These are phyloP conservation scores for Danaus plexippus DNA, from an alignment of 1,140 invertebrate species.

Conservation along the genomic window DNA sequence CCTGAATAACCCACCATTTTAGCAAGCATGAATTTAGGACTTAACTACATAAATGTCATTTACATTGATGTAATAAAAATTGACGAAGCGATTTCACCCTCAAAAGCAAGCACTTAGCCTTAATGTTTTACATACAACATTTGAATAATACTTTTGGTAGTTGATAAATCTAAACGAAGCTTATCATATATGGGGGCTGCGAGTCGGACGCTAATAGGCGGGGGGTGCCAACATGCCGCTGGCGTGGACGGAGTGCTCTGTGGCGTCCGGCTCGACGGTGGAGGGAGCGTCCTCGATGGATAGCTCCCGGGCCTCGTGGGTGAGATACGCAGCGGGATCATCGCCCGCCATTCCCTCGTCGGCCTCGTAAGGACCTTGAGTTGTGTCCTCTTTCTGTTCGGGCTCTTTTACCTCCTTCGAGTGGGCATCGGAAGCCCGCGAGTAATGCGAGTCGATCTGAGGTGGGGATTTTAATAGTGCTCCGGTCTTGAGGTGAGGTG, in stretches of 20 bases:
- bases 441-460: slow-evolving; percentile 68
- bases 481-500: slow-evolving; percentile 61
- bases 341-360: slow-evolving; percentile 70
- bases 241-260: slow-evolving; percentile 69
- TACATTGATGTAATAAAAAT: slow-evolving; percentile 40
- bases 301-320: slow-evolving; percentile 38
- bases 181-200: slow-evolving; percentile 27
- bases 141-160: slow-evolving; percentile 68
- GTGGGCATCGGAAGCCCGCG: slow-evolving; percentile 60
- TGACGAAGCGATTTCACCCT: slow-evolving; percentile 40
- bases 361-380: slow-evolving; percentile 71
- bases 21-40: slow-evolving; percentile 23
- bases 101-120: slow-evolving; percentile 43
- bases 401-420: slow-evolving; percentile 50
- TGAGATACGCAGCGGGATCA: slow-evolving; percentile 64
- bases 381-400: slow-evolving; percentile 59
- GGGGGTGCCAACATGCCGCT: slow-evolving; percentile 69
- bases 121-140: slow-evolving; percentile 36
- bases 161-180: slow-evolving; percentile 47
- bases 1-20: slow-evolving; percentile 41
- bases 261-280: slow-evolving; percentile 72
- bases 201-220: slow-evolving; percentile 62
- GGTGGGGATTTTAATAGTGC: slow-evolving; percentile 57
- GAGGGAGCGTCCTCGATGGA: slow-evolving; percentile 64
- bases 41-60: slow-evolving; percentile 43